Base-by-base conservation (phyloP, 2,888 invertebrate genomes). In the Selenia dentaria region DNA sequence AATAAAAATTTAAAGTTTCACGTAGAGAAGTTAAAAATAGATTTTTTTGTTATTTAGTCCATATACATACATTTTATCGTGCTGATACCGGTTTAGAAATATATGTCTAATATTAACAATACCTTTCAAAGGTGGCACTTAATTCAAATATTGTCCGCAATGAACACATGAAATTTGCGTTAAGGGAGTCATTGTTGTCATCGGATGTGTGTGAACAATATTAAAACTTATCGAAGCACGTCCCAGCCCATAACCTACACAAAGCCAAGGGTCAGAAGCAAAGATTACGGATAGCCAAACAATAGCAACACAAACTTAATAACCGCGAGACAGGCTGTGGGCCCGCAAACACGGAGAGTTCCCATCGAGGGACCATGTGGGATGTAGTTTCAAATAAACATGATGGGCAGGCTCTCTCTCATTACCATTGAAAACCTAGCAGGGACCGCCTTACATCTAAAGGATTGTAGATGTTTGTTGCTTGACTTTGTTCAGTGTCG, bases 351-450 rank as follows among this genome's bases (percentile, higher is more conserved):
- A 43, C 32, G 32, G 31, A 8, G 38, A 26, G 32, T 66, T 70
- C 62, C 67, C 67, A 71, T 45, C 37, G 40, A 44, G 22, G 47
- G 38, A 32, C 54, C 62, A 67, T 65, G 69, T 65, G 64, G 70
- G 64, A 62, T 64, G 66, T 67, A 55, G 57, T 59, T 62, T 59
- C 57, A 62, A 70, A 68, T 66, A 60, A 56, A 70, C 67, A 70
- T 66, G 67, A 67, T 63, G 62, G 57, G 59, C 55, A 49, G 47
- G 54, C 67, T 71, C 71, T 71, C 70, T 62, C 70, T 69, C 67
- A 72, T 70, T 71, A 70, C 62, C 67, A 71, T 73, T 66, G 60
- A 65, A 59, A 61, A 58, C 58, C 59, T 56, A 45, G 53, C 36
- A 59, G 59, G 51, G 59, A 55, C 54, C 47, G 49, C 51, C 44